Conservation (phyloP, 2,797 vertebrate genomes). For the Bufotes viridis region DNA sequence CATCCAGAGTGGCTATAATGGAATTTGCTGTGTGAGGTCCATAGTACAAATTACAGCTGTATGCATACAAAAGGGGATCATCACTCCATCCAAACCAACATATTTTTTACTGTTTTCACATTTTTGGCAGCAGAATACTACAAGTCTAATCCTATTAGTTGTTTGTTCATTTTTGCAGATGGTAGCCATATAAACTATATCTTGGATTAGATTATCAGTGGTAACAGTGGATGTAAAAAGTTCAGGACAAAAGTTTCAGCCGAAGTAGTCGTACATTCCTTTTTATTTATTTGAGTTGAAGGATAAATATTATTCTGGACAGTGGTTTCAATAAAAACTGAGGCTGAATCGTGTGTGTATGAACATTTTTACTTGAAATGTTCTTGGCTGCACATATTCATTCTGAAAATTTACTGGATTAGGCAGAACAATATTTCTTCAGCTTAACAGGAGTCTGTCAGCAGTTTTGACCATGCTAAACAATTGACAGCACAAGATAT, state of each 20-base stretch:
- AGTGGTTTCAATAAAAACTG: slow-evolving; percentile 21
- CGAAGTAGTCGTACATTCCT: slow-evolving; percentile 6
- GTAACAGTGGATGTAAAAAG: slow-evolving; percentile 22
- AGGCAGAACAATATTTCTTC: slow-evolving; percentile 12
- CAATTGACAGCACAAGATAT: too few species aligned
- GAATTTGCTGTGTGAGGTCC: slow-evolving; percentile 42
- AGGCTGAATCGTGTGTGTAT: slow-evolving; percentile 12
- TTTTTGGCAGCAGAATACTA: slow-evolving; percentile 34
- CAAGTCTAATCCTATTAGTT: slow-evolving; percentile 28
- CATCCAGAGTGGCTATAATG: neutral
- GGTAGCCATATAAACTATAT: slow-evolving; percentile 42
- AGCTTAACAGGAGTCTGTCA: neutral
- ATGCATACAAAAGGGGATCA: slow-evolving; percentile 7
- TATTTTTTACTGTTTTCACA: slow-evolving; percentile 37
- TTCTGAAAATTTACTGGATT: slow-evolving; percentile 17
- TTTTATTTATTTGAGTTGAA: slow-evolving; percentile 46
- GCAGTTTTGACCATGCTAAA: too few species aligned
- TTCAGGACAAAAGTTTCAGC: slow-evolving; percentile 11
- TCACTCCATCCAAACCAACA: slow-evolving; percentile 39
- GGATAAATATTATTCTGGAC: slow-evolving; percentile 51
- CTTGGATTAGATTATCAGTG: slow-evolving; percentile 16
- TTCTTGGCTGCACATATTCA: slow-evolving; percentile 21
- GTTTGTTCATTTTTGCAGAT: slow-evolving; percentile 39
- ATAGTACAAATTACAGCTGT: slow-evolving; percentile 25
- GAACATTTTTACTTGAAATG: slow-evolving; percentile 31